Evolutionary conservation across 2,113 vertebrate genomes (phyloP).

Genomic region (Pollachius pollachius): DNA sequence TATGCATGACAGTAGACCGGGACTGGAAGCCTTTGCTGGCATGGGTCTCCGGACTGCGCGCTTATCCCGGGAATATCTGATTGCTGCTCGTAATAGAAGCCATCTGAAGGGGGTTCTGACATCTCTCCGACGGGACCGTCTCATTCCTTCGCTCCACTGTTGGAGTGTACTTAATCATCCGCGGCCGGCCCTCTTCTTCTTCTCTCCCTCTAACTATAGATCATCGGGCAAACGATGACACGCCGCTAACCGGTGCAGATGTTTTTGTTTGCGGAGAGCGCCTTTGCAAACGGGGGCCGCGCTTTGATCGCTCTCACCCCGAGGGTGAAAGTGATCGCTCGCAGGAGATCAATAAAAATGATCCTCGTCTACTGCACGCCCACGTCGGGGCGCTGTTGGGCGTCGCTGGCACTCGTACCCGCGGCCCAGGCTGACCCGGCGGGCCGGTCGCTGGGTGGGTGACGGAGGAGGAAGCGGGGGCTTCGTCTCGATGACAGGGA

Average conservation of each 20-base stretch:
- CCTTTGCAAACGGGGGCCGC: neutral
- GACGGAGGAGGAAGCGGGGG: neutral
- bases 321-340: too few species aligned
- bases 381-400: too few species aligned
- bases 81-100: conserved; percentile 81
- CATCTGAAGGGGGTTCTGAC: conserved; percentile 71
- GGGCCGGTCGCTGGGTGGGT: neutral
- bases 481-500: neutral
- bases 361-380: too few species aligned
- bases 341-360: too few species aligned
- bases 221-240: conserved; percentile 71
- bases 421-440: too few species aligned
- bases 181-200: neutral
- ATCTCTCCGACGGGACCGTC: conserved; percentile 60
- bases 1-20: conserved; percentile 54
- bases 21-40: conserved; percentile 58
- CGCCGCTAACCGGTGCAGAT: conserved; percentile 26
- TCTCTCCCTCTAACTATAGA: conserved; percentile 65
- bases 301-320: too few species aligned
- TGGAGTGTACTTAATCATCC: conserved; percentile 64
- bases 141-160: conserved; percentile 51
- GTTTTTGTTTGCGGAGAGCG: conserved; percentile 2
- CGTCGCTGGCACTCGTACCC: too few species aligned
- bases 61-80: conserved; percentile 78
- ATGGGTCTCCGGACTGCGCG: conserved; percentile 60